phyloP scores from a whole-genome alignment of 37 sponge, comb jelly and placozoan species.

The Bolinopsis microptera region DNA sequence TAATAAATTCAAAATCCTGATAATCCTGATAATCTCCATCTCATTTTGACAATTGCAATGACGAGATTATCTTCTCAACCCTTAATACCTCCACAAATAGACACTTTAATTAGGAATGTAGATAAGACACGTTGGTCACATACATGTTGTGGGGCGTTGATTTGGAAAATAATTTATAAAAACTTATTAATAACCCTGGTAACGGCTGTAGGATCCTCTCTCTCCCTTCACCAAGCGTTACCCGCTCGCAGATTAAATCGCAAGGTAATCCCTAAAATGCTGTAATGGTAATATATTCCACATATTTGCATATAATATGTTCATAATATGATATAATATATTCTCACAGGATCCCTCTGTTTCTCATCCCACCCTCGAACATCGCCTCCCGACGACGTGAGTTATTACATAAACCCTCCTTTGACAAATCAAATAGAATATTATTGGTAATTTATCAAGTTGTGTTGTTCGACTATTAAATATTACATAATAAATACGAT shows the following conservation, averaged over 20 bases:
- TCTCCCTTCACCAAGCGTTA: neutral
- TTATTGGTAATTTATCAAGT: neutral
- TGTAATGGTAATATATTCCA: neutral
- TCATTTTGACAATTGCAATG: too few relatives aligned
- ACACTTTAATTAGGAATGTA: too few relatives aligned
- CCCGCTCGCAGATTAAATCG: neutral
- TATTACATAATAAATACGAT: too few relatives aligned
- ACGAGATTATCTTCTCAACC: too few relatives aligned
- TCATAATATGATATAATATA: neutral
- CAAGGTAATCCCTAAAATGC: neutral
- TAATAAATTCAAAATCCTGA: too few relatives aligned
- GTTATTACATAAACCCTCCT: neutral
- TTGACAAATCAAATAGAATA: neutral
- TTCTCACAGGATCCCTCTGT: neutral
- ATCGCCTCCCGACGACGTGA: neutral
- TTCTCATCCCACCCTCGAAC: too few relatives aligned
- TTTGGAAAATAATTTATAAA: neutral
- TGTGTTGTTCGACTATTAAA: too few relatives aligned
- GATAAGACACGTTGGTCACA: too few relatives aligned
- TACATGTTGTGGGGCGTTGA: too few relatives aligned
- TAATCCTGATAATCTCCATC: too few relatives aligned
- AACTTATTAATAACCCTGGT: neutral
- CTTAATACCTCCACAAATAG: too few relatives aligned
- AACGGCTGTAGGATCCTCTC: neutral
- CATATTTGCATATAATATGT: neutral